Evolutionary conservation across 2,888 invertebrate genomes (phyloP).

Genomic region (Lasioglossum oenotherae): DNA sequence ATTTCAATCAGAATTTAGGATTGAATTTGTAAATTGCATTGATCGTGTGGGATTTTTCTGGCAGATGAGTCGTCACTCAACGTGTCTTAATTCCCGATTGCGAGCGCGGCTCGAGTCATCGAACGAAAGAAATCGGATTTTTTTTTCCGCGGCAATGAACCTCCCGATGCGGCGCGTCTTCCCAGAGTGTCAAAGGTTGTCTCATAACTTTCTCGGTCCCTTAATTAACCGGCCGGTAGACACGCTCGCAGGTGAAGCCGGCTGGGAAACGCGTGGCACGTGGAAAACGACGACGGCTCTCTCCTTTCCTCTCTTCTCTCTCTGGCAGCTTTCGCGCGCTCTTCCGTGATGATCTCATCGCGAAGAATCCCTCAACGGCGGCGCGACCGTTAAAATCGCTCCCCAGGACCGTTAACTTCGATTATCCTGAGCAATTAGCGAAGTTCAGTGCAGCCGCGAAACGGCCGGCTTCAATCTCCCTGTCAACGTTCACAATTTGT

Average conservation of each 20-base stretch:
- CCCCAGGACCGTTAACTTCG: conserved; percentile 64
- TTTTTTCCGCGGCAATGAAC: background rate
- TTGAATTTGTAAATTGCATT: background rate
- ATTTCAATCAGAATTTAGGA: background rate
- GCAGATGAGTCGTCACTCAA: background rate
- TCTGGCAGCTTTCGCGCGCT: background rate
- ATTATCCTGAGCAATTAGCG: conserved; percentile 74
- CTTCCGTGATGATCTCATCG: conserved; percentile 56
- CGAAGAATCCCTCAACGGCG: conserved; percentile 65
- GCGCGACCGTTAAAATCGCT: conserved; percentile 72
- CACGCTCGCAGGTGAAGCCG: conserved; percentile 64
- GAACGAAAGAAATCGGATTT: background rate
- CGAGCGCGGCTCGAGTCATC: background rate
- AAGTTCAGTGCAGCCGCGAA: conserved; percentile 63
- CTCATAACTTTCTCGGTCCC: conserved; percentile 33
- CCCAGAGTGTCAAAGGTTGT: conserved; percentile 31
- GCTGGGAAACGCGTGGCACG: conserved; percentile 65
- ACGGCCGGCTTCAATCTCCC: conserved; percentile 50
- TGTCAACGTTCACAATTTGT: conserved; percentile 58
- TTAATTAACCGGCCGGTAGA: conserved; percentile 55
- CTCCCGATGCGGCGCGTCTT: background rate
- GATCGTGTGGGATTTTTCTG: background rate
- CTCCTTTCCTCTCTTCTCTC: background rate
- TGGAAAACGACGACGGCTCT: conserved; percentile 68
- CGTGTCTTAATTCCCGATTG: background rate